phyloP scores from a whole-genome alignment of 2,888 invertebrate species.

The Luffia ferchaultella region DNA sequence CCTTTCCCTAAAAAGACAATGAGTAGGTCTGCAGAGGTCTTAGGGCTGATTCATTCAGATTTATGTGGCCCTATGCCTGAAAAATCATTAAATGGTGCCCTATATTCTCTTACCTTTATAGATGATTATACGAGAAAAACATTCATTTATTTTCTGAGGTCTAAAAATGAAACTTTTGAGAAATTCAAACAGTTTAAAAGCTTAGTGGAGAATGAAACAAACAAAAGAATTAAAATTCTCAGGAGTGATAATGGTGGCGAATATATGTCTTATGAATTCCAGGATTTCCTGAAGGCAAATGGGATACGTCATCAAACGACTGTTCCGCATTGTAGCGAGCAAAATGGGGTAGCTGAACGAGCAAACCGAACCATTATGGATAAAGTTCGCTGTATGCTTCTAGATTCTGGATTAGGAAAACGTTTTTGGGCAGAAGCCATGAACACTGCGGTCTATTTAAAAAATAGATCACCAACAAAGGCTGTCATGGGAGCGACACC shows the following conservation, averaged over 20 bases:
- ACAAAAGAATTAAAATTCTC: background rate
- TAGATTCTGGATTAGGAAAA: background rate
- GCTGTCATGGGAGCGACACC: background rate
- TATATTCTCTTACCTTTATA: constrained; percentile 12
- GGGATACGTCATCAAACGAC: constrained; percentile 8
- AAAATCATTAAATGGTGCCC: constrained; percentile 7
- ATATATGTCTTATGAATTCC: background rate
- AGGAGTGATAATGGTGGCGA: background rate
- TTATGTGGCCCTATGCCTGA: constrained; percentile 12
- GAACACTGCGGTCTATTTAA: background rate
- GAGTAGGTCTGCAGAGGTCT: constrained; percentile 8
- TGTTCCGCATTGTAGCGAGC: constrained; percentile 2
- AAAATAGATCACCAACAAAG: background rate
- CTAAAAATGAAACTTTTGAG: constrained; percentile 8
- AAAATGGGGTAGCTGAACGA: constrained; percentile 8
- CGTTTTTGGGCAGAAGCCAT: background rate
- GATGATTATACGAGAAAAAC: constrained; percentile 10
- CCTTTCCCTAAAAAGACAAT: too few relatives aligned
- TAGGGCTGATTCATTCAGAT: constrained; percentile 13
- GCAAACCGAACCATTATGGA: background rate
- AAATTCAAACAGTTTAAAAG: background rate
- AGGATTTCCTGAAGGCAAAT: background rate
- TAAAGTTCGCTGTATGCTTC: background rate
- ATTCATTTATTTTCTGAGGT: constrained; percentile 12
- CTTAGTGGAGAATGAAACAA: background rate